These are phyloP conservation scores for Paracyclopina nana DNA, from an alignment of 1,140 invertebrate species.

Conservation along the genomic window DNA sequence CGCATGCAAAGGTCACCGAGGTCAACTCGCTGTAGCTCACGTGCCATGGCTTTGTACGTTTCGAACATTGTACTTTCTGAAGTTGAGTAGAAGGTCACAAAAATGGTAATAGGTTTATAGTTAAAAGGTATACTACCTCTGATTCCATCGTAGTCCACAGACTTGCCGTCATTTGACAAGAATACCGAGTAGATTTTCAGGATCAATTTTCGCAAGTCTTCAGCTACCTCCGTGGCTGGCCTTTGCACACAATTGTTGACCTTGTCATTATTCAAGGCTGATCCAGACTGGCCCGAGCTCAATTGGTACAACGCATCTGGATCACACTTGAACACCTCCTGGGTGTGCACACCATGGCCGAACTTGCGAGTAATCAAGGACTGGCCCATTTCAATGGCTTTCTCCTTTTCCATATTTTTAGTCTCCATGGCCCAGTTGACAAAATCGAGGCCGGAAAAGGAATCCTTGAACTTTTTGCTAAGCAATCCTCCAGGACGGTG, in stretches of 20 bases:
- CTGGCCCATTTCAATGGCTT: neutral
- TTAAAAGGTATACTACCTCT: neutral
- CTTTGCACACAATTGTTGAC: neutral
- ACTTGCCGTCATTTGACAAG: constrained; percentile 2
- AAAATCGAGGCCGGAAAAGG: neutral
- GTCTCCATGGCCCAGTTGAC: neutral
- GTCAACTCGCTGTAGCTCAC: constrained; percentile 18
- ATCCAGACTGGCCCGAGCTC: neutral
- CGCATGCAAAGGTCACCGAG: constrained; percentile 16
- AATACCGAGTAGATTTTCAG: neutral
- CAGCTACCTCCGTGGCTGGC: neutral
- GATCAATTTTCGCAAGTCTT: constrained; percentile 13
- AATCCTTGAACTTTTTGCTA: neutral
- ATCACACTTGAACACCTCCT: constrained; percentile 6
- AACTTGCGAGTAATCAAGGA: neutral
- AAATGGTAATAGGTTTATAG: too few relatives aligned
- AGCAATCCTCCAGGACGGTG: neutral
- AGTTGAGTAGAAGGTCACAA: too few relatives aligned
- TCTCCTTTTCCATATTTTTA: neutral
- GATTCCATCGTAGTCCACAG: constrained; percentile 15
- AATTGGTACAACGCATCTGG: neutral
- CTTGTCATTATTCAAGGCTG: neutral
- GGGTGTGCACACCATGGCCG: neutral
- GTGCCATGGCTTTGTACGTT: constrained; percentile 9
- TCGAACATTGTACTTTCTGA: too few relatives aligned